phyloP scores from a whole-genome alignment of 2,888 invertebrate genomes.

The Gasteruption jaculator region DNA sequence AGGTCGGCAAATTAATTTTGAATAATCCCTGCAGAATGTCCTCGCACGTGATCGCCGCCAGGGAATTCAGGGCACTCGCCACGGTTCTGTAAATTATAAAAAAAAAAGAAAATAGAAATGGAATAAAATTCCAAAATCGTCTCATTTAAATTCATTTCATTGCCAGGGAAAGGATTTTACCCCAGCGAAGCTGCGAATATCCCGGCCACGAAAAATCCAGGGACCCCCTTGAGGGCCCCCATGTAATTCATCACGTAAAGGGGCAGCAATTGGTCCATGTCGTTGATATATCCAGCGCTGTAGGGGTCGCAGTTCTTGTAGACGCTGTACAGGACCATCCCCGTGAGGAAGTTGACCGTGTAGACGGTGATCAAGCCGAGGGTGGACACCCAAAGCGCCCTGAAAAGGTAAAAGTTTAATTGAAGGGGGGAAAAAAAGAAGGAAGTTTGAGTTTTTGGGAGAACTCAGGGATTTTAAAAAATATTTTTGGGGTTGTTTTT shows the following conservation, averaged over 20 bases:
- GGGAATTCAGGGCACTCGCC: conserved; percentile 89
- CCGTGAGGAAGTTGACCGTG: conserved; percentile 82
- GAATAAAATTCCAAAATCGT: neutral
- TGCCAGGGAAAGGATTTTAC: conserved; percentile 54
- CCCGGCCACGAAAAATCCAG: conserved; percentile 92
- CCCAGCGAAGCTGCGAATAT: conserved; percentile 94
- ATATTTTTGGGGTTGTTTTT: no score
- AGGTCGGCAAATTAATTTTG: conserved; percentile 67
- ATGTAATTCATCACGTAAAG: conserved; percentile 83
- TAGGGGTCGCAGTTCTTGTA: conserved; percentile 85
- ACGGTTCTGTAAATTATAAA: conserved; percentile 68
- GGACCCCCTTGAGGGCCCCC: conserved; percentile 70
- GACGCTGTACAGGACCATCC: conserved; percentile 77
- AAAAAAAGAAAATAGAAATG: conserved; percentile 9
- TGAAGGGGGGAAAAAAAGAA: neutral
- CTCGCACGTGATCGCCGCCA: conserved; percentile 87
- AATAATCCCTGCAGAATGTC: conserved; percentile 76
- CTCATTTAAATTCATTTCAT: neutral
- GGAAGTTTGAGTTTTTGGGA: neutral
- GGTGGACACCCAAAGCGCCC: conserved; percentile 73
- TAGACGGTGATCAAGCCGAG: conserved; percentile 75
- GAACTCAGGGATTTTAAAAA: no score
- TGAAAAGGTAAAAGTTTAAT: conserved; percentile 36
- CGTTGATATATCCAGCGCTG: conserved; percentile 63
- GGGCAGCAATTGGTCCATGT: conserved; percentile 80